These are phyloP conservation scores for Macrosiphum euphorbiae DNA, from an alignment of 2,888 invertebrate species.

Conservation along the genomic window DNA sequence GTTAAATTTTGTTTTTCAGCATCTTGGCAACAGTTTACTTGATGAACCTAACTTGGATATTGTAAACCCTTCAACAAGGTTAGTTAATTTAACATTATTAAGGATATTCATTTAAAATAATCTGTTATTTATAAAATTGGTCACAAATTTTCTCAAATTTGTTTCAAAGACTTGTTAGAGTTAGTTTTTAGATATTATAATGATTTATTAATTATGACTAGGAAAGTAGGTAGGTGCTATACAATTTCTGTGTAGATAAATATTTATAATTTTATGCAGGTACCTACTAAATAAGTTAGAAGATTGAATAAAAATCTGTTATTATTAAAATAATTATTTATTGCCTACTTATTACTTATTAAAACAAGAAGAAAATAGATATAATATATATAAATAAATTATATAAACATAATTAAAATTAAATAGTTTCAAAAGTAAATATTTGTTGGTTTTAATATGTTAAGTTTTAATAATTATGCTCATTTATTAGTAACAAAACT, in stretches of 20 bases:
- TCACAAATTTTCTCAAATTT: not conserved
- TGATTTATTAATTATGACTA: not conserved
- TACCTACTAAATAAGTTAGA: not conserved
- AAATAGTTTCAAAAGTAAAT: not conserved
- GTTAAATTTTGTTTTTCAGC: constrained; percentile 56
- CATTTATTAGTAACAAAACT: not conserved
- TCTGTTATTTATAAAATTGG: not conserved
- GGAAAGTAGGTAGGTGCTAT: not conserved
- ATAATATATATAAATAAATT: not conserved
- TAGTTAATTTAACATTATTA: not conserved
- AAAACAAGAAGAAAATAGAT: not conserved
- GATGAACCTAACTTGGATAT: constrained; percentile 1
- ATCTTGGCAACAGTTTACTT: not conserved
- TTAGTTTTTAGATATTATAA: not conserved
- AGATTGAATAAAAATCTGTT: no score
- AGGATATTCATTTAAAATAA: not conserved
- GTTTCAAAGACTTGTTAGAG: not conserved
- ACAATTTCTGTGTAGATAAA: not conserved
- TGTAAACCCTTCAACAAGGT: constrained; percentile 46
- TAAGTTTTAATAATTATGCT: not conserved
- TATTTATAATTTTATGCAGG: not conserved
- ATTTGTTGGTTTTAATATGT: not conserved
- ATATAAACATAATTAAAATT: not conserved
- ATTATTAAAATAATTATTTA: not conserved
- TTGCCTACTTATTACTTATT: no score